Base-by-base conservation (phyloP, 2,797 vertebrate species). In the Takifugu rubripes region DNA sequence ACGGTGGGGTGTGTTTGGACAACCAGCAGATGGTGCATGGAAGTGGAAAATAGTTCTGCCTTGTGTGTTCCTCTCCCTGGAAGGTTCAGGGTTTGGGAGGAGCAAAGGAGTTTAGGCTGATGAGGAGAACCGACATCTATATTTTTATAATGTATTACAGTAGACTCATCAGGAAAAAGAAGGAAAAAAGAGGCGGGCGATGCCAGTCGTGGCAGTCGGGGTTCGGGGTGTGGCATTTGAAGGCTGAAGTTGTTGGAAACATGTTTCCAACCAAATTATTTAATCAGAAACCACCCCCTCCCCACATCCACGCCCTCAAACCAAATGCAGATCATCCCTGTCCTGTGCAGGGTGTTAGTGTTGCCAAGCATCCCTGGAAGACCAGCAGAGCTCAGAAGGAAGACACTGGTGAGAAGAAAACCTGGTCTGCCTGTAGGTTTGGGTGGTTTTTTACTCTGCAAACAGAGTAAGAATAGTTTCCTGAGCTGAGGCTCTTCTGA, bases 1-100 rank as follows among this genome's bases (percentile, higher is more conserved):
- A 10, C 1, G 7, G 14, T 26, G 29, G 54, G 64, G 45, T 48
- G 64, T 75, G 72, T 51, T 53, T 53, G 14, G 26, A 10, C 64
- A 60, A 48, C 84, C 90, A 88, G 77, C 81, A 89, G 90, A 70
- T 78, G 90, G 89, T 72, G 85, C 74, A 58, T 61, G 29, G 61
- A 72, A 64, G 49, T 77, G 66, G 43, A 64, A 66, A 69, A 72
- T 10, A 15, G 49, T 47, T 56, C 17, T 65, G 56, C 5, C 21
- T 33, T 59, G 27, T 59, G 25, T 50, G 17, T 27, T 24, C 52
- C 36, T 12, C 7, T 0, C 52, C 59, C 59, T 14, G 24, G 6
- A 52, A 46, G 10, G 56, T 63, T 75, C 46, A 49, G 44, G 51
- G 61, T 66, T 75, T 70, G 44, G 74, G 71, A 75, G 56, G 73